A percentile compares a stretch with the other conserved stretches of the same genome.
Evolutionary conservation across 2,797 vertebrate genomes (phyloP).

Genomic region (Sus cebifrons): DNA sequence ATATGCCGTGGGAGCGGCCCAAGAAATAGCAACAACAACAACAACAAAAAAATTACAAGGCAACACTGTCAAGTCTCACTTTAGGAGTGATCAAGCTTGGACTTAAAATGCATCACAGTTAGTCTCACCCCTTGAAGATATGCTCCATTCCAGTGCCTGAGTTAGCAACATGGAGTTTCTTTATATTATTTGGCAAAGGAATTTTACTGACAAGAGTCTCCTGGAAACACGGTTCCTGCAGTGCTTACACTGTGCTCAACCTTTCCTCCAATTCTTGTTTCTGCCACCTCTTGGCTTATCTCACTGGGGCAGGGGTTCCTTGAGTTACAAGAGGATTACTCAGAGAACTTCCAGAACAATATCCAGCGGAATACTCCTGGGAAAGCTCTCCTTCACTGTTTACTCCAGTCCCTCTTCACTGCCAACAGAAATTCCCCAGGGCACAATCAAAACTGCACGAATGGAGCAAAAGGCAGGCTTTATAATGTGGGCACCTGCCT

Average conservation of each 20-base stretch:
- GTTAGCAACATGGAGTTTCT: neutral
- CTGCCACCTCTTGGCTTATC: neutral
- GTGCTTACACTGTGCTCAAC: fast-evolving
- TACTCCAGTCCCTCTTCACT: neutral
- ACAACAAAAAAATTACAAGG: neutral
- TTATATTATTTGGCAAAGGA: neutral
- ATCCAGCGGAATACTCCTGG: neutral
- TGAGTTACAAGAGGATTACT: neutral
- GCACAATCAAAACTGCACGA: neutral
- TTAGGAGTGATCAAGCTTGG: neutral
- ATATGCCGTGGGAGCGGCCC: too few relatives aligned
- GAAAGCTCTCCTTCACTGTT: neutral
- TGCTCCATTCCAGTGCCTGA: neutral
- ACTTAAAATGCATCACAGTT: neutral
- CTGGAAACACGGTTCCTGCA: neutral
- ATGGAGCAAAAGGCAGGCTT: neutral
- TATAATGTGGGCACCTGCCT: neutral
- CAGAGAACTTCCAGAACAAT: neutral
- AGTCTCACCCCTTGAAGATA: neutral
- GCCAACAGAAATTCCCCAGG: neutral
- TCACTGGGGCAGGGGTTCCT: slow-evolving; percentile 24
- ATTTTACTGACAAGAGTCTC: neutral
- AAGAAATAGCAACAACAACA: too few relatives aligned
- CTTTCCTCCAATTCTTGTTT: neutral
- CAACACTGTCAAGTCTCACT: neutral